Evolutionary conservation across 2,888 invertebrate species (phyloP).

Genomic region (Platynereis dumerilii): DNA sequence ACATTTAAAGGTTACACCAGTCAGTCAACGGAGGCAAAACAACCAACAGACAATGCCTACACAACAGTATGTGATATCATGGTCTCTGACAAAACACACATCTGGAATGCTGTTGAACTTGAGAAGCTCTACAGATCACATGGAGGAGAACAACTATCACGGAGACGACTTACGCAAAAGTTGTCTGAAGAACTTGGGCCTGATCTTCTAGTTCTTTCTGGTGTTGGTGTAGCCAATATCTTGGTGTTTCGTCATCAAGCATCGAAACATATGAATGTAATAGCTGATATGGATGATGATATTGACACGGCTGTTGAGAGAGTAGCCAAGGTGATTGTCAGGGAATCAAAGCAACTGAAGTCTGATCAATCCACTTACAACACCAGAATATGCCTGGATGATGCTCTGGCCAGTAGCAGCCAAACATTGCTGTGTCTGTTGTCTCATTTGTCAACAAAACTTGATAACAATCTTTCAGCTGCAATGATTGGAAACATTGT

Average conservation of each 20-base stretch:
- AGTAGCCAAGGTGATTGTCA: too few species aligned
- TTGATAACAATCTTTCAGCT: not conserved
- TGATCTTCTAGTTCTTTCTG: slow-evolving; percentile 1
- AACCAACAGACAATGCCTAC: too few species aligned
- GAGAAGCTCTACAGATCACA: too few species aligned
- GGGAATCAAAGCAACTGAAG: not conserved
- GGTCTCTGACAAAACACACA: too few species aligned
- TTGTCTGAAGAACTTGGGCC: slow-evolving; percentile 4
- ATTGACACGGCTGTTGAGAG: too few species aligned
- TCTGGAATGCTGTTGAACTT: too few species aligned
- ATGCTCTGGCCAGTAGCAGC: not conserved
- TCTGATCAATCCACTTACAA: not conserved
- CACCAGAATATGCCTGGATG: not conserved
- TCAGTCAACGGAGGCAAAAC: too few species aligned
- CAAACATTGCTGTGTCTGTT: not conserved
- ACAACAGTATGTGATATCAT: too few species aligned
- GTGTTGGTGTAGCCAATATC: slow-evolving; percentile 8
- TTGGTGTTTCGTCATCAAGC: slow-evolving; percentile 13
- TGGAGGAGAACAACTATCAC: too few species aligned
- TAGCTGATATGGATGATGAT: slow-evolving; percentile 24
- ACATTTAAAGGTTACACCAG: too few species aligned
- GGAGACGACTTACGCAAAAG: too few species aligned
- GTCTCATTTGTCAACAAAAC: too few species aligned
- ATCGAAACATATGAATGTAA: slow-evolving; percentile 14
- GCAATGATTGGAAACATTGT: slow-evolving; percentile 14